Evolutionary conservation across 2,888 invertebrate species (phyloP).

Genomic region (Macaria liturata): DNA sequence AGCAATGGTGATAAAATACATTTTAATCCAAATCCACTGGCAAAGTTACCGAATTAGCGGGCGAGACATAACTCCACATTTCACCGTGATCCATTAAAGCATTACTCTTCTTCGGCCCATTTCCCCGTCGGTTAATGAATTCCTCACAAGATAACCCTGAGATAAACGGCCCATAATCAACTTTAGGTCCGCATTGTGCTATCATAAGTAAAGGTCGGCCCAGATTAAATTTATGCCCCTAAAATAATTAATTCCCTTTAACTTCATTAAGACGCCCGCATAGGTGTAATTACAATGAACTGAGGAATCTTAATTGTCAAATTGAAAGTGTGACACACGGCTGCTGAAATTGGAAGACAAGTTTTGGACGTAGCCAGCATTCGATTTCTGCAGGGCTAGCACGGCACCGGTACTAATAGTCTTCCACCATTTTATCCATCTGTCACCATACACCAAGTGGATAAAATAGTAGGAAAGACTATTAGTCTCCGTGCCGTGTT

Average conservation of each 20-base stretch:
- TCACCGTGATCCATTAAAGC: conserved; percentile 21
- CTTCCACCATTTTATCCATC: too few species aligned
- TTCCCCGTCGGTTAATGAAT: conserved; percentile 30
- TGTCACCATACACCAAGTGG: too few species aligned
- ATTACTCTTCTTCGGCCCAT: conserved; percentile 31
- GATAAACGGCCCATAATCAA: conserved; percentile 57
- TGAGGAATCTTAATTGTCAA: conserved; percentile 81
- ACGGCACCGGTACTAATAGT: too few species aligned
- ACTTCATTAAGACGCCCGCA: conserved; percentile 82
- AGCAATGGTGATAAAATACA: too few species aligned
- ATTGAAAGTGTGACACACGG: conserved; percentile 63
- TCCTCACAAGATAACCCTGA: conserved; percentile 48
- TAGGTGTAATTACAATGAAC: conserved; percentile 83
- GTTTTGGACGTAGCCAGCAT: too few species aligned
- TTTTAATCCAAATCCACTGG: too few species aligned
- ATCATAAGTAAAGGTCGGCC: conserved; percentile 74
- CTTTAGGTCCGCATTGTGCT: conserved; percentile 59
- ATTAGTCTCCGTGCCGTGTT: too few species aligned
- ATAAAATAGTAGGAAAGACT: too few species aligned
- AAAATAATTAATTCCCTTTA: conserved; percentile 82
- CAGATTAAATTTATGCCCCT: conserved; percentile 79
- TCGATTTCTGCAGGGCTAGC: too few species aligned
- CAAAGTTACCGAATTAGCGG: conserved; percentile 4
- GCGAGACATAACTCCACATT: conserved; percentile 14
- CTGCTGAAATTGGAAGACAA: conserved; percentile 13